phyloP scores from a whole-genome alignment of 2,888 invertebrate species.

The Aquatica leii region DNA sequence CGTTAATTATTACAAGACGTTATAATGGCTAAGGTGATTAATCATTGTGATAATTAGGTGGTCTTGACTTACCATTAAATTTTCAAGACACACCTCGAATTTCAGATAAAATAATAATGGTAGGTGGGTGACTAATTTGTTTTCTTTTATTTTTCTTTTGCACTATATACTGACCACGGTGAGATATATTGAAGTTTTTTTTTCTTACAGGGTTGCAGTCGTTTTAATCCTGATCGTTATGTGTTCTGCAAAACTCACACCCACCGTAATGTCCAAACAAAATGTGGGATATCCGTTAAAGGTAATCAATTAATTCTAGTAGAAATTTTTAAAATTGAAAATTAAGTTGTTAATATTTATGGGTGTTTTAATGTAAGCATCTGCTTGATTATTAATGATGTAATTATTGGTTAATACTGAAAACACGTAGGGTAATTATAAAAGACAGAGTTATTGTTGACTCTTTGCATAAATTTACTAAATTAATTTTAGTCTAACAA shows the following conservation, averaged over 20 bases:
- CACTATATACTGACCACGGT: neutral
- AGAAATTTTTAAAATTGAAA: constrained; percentile 15
- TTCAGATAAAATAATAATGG: constrained; percentile 22
- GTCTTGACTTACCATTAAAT: constrained; percentile 35
- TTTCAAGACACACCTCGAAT: constrained; percentile 27
- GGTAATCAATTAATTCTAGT: constrained; percentile 18
- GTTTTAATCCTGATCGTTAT: constrained; percentile 48
- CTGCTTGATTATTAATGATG: constrained; percentile 20
- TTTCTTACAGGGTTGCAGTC: constrained; percentile 52
- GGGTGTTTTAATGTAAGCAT: constrained; percentile 14
- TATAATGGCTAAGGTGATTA: constrained; percentile 47
- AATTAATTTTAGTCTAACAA: too few species aligned
- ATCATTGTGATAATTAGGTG: constrained; percentile 49
- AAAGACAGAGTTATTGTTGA: constrained; percentile 24
- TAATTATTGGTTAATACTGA: constrained; percentile 26
- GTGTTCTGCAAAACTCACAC: constrained; percentile 44
- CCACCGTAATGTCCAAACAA: constrained; percentile 12
- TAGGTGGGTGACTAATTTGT: constrained; percentile 18
- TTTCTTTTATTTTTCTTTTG: constrained; percentile 12
- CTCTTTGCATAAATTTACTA: too few species aligned
- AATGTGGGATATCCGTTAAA: constrained; percentile 18
- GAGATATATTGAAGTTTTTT: constrained; percentile 23
- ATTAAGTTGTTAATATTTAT: constrained; percentile 24
- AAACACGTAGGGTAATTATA: constrained; percentile 26
- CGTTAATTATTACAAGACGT: constrained; percentile 53